Evolutionary conservation across 1,140 invertebrate species (phyloP).

Genomic region (Ceratina calcarata): DNA sequence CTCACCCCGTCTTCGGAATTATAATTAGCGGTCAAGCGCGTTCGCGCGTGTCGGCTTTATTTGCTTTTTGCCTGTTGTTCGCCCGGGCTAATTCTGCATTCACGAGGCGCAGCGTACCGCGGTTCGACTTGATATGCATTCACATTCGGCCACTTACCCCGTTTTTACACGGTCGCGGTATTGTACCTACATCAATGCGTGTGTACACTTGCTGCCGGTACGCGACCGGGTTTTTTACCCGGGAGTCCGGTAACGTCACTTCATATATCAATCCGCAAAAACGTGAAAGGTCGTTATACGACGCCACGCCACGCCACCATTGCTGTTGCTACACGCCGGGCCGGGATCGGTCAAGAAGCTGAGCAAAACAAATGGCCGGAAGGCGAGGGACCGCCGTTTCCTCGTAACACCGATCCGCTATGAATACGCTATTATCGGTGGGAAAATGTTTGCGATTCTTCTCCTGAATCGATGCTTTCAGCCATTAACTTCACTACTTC

Average conservation of each 20-base stretch:
- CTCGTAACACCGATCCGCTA: slow-evolving; percentile 26
- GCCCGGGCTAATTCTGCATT: slow-evolving; percentile 33
- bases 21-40: slow-evolving; percentile 3
- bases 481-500: too few species aligned
- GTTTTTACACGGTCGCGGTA: slow-evolving; percentile 23
- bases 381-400: slow-evolving; percentile 14
- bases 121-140: slow-evolving; percentile 36
- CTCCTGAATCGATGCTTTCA: too few species aligned
- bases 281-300: slow-evolving; percentile 25
- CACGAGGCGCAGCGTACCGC: slow-evolving; percentile 23
- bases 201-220: slow-evolving; percentile 6
- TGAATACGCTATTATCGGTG: slow-evolving; percentile 6
- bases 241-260: slow-evolving; percentile 42
- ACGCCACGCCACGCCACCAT: too few species aligned
- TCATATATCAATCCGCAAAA: slow-evolving; percentile 61
- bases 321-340: neutral
- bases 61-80: slow-evolving; percentile 7
- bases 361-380: slow-evolving; percentile 47
- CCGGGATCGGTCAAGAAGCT: slow-evolving; percentile 38
- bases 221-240: slow-evolving; percentile 28
- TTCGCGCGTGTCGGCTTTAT: neutral
- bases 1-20: neutral
- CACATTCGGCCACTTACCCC: slow-evolving; percentile 29
- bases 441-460: neutral
- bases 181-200: slow-evolving; percentile 37